Evolutionary conservation across 1,140 invertebrate species (phyloP).

Genomic region (Heterodera schachtii): DNA sequence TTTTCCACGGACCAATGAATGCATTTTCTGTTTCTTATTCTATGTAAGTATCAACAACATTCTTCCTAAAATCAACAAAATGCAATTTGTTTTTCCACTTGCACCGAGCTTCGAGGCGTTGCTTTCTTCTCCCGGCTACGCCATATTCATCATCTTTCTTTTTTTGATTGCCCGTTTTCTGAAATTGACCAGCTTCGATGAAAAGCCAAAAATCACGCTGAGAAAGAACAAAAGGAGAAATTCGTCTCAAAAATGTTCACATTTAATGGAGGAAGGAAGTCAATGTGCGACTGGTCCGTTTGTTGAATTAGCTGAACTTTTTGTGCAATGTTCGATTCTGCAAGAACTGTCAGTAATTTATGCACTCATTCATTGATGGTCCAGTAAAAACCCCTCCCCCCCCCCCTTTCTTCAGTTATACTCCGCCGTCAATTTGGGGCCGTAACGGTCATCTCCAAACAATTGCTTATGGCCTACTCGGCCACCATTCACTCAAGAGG

Average conservation of each 20-base stretch:
- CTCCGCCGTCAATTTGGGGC: slow-evolving; percentile 86
- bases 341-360: slow-evolving; percentile 45
- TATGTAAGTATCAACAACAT: not conserved
- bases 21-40: too few relatives aligned
- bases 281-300: not conserved
- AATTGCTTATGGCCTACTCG: slow-evolving; percentile 84
- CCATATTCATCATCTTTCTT: slow-evolving; percentile 33
- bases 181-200: slow-evolving; percentile 45
- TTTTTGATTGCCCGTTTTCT: slow-evolving; percentile 39
- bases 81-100: not conserved
- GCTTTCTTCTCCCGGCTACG: slow-evolving; percentile 45
- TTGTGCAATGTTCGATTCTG: slow-evolving; percentile 47
- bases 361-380: slow-evolving; percentile 33
- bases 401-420: slow-evolving; percentile 75
- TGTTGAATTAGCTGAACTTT: slow-evolving; percentile 40
- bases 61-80: not conserved
- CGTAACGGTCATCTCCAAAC: slow-evolving; percentile 81
- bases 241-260: slow-evolving; percentile 34
- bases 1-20: too few relatives aligned
- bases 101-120: slow-evolving; percentile 6
- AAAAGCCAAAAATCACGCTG: slow-evolving; percentile 47
- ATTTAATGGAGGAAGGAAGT: not conserved
- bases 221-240: slow-evolving; percentile 31
- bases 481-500: slow-evolving; percentile 81
- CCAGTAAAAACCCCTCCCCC: too few relatives aligned